phyloP scores from a whole-genome alignment of 2,797 vertebrate genomes.

The Sebastolobus alascanus region DNA sequence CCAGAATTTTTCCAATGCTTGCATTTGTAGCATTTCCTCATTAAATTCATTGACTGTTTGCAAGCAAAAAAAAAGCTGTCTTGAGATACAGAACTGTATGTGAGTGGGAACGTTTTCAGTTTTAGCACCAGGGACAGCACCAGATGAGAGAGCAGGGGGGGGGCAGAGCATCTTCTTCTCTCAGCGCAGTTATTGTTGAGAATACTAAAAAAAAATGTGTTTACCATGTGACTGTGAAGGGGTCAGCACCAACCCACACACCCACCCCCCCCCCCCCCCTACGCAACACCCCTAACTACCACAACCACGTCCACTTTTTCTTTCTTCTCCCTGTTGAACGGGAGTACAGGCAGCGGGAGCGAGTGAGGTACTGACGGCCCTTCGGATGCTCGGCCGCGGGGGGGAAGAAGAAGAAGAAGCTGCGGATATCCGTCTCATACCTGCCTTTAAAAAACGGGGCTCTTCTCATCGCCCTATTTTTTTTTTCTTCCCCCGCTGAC shows the following conservation, averaged over 20 bases:
- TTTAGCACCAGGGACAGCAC: too few relatives aligned
- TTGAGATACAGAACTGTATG: too few relatives aligned
- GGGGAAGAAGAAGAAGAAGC: conserved; percentile 45
- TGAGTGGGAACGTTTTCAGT: too few relatives aligned
- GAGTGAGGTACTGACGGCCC: conserved; percentile 63
- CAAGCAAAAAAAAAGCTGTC: too few relatives aligned
- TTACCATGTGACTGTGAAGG: conserved; percentile 62
- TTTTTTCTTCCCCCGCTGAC: conserved; percentile 31
- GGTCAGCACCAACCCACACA: conserved; percentile 63
- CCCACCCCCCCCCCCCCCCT: conserved; percentile 19
- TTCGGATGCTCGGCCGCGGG: conserved; percentile 71
- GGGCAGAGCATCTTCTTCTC: too few relatives aligned
- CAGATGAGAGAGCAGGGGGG: too few relatives aligned
- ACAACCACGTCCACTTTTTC: conserved; percentile 66
- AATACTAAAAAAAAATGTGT: too few relatives aligned
- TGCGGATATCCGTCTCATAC: conserved; percentile 76
- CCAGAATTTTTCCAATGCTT: too few relatives aligned
- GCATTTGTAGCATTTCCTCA: too few relatives aligned
- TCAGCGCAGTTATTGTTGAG: too few relatives aligned
- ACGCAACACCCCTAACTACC: conserved; percentile 40
- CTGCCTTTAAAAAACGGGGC: conserved; percentile 56
- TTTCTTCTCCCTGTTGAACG: conserved; percentile 72
- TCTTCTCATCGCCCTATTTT: conserved; percentile 28
- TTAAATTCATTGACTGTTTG: too few relatives aligned
- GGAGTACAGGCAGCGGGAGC: conserved; percentile 48